Base-by-base conservation (phyloP, 2,888 invertebrate genomes). In the Syritta pipiens region DNA sequence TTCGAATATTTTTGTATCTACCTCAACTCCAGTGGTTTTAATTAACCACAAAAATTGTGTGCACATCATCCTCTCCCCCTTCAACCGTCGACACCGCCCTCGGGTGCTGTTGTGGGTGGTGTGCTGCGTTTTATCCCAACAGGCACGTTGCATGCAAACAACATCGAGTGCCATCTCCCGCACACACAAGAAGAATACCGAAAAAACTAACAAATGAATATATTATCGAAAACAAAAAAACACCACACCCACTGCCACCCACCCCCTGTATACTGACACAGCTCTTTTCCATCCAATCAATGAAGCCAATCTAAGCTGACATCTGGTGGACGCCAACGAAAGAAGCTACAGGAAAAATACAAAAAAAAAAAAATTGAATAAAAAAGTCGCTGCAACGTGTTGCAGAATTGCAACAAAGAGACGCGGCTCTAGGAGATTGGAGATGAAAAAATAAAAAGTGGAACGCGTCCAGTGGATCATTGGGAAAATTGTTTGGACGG, bases 261-360 rank as follows among this genome's bases (percentile, higher is more conserved):
- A 9, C 10, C 28, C 7, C 28, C n/a, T 37, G 9, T 5, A 17
- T 9, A 17, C 37, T 14, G 19, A 17, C 37, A 37, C 37, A 37
- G 10, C 48, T 19, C 37, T 30, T 46, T 46, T 19, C 10, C 59
- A 51, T 62, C 62, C 71, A 71, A 71, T 71, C 71, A 71, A 71
- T 71, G 62, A 55, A 62, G 62, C 71, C 71, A 71, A 71, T 71
- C 53, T 71, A 71, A 71, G 71, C 62, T 71, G 71, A 53, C 71
- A 62, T 53, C 71, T 71, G 62, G 71, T 24, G 71, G 55, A 26
- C 35, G 37, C 37, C 17, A n/a, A n/a, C n/a, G n/a, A n/a, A n/a
- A n/a, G n/a, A n/a, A n/a, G n/a, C n/a, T n/a, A n/a, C n/a, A n/a
- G n/a, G n/a, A n/a, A n/a, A n/a, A n/a, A n/a, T n/a, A n/a, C n/a